phyloP scores from a whole-genome alignment of 2,888 invertebrate genomes.

The Calephelis perditalis region DNA sequence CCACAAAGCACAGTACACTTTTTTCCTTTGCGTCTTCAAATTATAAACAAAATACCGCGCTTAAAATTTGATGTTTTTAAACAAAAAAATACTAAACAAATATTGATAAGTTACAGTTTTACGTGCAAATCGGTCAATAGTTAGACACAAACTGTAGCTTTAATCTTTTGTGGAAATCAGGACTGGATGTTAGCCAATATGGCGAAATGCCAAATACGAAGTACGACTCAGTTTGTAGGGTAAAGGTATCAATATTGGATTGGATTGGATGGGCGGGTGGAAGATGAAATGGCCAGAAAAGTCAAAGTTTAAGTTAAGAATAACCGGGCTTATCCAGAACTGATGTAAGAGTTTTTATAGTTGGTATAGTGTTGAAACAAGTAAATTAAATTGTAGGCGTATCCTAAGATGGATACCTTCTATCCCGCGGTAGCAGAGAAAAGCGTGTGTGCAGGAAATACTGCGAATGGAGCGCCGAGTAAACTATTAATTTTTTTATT shows the following conservation, averaged over 20 bases:
- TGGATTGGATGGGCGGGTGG: no score
- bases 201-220: conserved; percentile 78
- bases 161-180: conserved; percentile 34
- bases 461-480: no score
- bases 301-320: no score
- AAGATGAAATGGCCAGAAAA: no score
- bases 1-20: conserved; percentile 10
- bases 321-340: no score
- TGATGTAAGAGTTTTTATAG: no score
- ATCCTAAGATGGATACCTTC: no score
- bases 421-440: no score
- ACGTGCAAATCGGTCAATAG: conserved; percentile 4
- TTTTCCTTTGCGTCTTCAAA: neutral
- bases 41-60: neutral
- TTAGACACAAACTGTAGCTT: conserved; percentile 2
- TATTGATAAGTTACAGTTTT: neutral
- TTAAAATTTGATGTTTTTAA: neutral
- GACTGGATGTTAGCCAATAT: conserved; percentile 63
- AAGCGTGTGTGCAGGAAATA: no score
- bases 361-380: no score
- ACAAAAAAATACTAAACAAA: neutral
- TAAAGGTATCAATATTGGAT: conserved; percentile 27
- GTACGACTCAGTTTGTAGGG: conserved; percentile 44
- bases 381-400: no score
- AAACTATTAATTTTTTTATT: no score